Evolutionary conservation across 2,797 vertebrate genomes (phyloP).

Genomic region (Mormyrus proboscirostris): DNA sequence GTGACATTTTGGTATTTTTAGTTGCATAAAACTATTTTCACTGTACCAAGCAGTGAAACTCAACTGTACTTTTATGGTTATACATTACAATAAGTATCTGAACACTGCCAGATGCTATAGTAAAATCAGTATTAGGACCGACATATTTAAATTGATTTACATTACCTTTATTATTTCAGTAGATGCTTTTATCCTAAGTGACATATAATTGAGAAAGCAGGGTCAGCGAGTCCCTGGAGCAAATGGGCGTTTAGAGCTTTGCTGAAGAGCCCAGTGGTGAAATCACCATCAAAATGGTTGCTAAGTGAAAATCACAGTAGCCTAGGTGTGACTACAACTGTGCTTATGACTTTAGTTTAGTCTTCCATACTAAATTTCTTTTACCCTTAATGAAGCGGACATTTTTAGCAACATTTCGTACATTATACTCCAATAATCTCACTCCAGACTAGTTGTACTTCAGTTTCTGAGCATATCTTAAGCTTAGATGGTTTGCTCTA

Average conservation of each 20-base stretch:
- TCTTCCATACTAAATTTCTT: not conserved
- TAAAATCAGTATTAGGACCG: not conserved
- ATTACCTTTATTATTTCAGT: not conserved
- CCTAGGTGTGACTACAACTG: not conserved
- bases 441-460: not conserved
- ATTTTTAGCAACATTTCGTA: not conserved
- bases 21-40: constrained; percentile 14
- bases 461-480: not conserved
- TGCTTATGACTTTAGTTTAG: not conserved
- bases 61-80: not conserved
- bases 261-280: not conserved
- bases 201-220: not conserved
- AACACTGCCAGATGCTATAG: not conserved
- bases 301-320: not conserved
- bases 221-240: not conserved
- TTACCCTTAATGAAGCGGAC: not conserved
- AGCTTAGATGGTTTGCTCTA: not conserved
- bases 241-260: not conserved
- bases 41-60: not conserved
- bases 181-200: not conserved
- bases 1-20: constrained; percentile 30
- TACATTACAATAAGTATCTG: not conserved
- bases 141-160: not conserved
- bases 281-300: not conserved
- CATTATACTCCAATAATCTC: not conserved